A percentile compares a stretch with the other conserved stretches of the same genome.
Evolutionary conservation across 1,140 invertebrate genomes (phyloP).

Genomic region (Aphelenchoides fujianensis): DNA sequence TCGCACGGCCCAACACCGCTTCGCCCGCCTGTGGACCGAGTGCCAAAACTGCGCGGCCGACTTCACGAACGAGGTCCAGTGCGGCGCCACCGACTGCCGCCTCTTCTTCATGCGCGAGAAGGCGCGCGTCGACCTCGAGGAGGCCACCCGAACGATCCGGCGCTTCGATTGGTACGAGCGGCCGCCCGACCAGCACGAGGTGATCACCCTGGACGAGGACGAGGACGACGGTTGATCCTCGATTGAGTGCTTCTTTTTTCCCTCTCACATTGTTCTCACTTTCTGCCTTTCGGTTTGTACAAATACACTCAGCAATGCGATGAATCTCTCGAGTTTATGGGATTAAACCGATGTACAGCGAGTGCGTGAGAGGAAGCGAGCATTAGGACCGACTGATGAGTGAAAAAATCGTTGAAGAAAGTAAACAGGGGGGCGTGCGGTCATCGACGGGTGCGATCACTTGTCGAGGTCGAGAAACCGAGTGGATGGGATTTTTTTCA

Average conservation of each 20-base stretch:
- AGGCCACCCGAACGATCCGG: conserved; percentile 76
- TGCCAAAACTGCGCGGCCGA: conserved; percentile 97
- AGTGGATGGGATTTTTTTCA: too few species aligned
- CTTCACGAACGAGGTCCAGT: conserved; percentile 94
- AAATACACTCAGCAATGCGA: too few species aligned
- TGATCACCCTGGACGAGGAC: background rate
- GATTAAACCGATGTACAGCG: too few species aligned
- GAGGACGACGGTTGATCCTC: too few species aligned
- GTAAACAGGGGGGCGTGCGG: too few species aligned
- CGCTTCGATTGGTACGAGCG: conserved; percentile 27
- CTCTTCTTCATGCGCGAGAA: conserved; percentile 99
- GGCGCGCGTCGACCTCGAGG: conserved; percentile 87
- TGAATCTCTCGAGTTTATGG: too few species aligned
- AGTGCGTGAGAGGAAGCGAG: too few species aligned
- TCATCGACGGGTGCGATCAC: too few species aligned
- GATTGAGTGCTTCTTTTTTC: too few species aligned
- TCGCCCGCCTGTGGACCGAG: conserved; percentile 79
- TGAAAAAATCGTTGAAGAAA: too few species aligned
- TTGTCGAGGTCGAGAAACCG: background rate
- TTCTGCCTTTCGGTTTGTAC: too few species aligned
- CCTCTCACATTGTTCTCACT: conserved; percentile 4
- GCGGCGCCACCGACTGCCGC: conserved; percentile 90
- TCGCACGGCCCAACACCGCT: conserved; percentile 33
- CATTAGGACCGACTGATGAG: too few species aligned
- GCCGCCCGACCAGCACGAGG: background rate